Conservation (phyloP, 2,113 vertebrate genomes). For the Antechinus flavipes region DNA sequence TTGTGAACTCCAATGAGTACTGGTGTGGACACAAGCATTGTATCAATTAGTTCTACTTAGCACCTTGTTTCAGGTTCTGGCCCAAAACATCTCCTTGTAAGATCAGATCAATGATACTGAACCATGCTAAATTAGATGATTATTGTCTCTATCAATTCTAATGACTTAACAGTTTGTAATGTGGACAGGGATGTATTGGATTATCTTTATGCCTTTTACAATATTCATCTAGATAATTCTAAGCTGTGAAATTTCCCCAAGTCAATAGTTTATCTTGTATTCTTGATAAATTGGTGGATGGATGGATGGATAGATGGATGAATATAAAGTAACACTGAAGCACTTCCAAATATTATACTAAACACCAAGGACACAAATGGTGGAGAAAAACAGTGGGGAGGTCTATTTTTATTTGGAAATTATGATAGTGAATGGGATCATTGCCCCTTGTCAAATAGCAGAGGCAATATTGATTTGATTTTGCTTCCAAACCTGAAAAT, state of each 20-base stretch:
- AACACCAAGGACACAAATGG: background rate
- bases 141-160: too few species aligned
- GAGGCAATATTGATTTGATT: background rate
- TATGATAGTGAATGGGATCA: background rate
- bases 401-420: background rate
- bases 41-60: too few species aligned
- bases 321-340: background rate
- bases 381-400: background rate
- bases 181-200: background rate
- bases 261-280: background rate
- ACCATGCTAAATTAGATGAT: too few species aligned
- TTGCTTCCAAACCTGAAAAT: background rate
- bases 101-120: too few species aligned
- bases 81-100: too few species aligned
- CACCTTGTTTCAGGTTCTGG: too few species aligned
- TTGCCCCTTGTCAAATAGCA: background rate
- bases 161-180: too few species aligned
- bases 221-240: background rate
- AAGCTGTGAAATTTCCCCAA: background rate
- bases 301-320: background rate
- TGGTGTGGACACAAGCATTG: too few species aligned
- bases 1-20: too few species aligned
- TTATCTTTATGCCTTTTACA: background rate
- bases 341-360: background rate
- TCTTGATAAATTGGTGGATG: background rate